phyloP scores from a whole-genome alignment of 1,140 invertebrate species.

The Drosophila auraria region DNA sequence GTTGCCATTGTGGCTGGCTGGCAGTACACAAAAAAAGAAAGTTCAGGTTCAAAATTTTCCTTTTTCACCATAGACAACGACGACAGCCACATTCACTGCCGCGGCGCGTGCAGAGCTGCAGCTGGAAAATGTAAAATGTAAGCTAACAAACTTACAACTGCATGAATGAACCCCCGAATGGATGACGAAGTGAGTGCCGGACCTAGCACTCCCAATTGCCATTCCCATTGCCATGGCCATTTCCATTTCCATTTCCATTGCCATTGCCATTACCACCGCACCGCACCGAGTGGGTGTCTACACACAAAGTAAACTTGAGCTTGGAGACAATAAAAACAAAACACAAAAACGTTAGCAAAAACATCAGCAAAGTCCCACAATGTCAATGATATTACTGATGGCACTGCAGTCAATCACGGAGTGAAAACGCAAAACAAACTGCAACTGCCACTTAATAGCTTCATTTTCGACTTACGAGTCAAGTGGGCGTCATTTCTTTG shows the following conservation, averaged over 20 bases:
- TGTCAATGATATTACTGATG: constrained; percentile 47
- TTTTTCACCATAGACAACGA: constrained; percentile 71
- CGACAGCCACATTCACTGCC: constrained; percentile 78
- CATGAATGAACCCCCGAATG: constrained; percentile 68
- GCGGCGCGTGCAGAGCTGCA: constrained; percentile 37
- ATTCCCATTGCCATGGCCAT: constrained; percentile 49
- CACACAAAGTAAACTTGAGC: background rate
- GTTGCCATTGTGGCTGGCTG: constrained; percentile 53
- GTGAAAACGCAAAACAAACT: constrained; percentile 70
- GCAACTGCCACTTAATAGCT: constrained; percentile 76
- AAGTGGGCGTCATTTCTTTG: constrained; percentile 53
- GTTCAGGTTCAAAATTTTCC: constrained; percentile 78
- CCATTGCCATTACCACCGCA: constrained; percentile 47
- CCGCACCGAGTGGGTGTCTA: constrained; percentile 53
- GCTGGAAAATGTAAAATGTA: constrained; percentile 77
- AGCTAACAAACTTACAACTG: constrained; percentile 62
- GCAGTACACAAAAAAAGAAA: constrained; percentile 76
- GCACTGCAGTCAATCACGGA: constrained; percentile 28
- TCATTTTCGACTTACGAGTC: constrained; percentile 55
- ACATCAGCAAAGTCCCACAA: constrained; percentile 20
- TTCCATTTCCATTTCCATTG: constrained; percentile 26
- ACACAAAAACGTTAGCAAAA: background rate
- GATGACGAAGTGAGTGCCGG: constrained; percentile 61
- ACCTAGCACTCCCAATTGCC: constrained; percentile 57
- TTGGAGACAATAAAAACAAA: constrained; percentile 32